Base-by-base conservation (phyloP, 1,140 invertebrate species). In the Ectropis grisescens region DNA sequence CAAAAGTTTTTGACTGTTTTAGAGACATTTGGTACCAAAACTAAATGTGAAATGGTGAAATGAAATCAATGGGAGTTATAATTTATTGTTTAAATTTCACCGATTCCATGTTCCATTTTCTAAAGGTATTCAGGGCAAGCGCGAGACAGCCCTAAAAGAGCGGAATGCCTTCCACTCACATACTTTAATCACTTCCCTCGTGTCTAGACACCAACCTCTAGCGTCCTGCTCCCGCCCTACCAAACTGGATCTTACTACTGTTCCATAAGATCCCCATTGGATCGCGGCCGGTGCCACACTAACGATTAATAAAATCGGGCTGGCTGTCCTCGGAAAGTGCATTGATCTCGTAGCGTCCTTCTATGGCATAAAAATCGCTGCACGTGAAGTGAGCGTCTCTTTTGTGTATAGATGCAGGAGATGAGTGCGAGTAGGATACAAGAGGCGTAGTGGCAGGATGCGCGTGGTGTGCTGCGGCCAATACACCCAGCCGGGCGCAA, bases 311-410 rank as follows among this genome's bases (percentile, higher is more conserved):
- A 75, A 76, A 74, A 76, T 66, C 62, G 54, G 60, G 64, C 61
- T 61, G 57, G 52, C 64, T 72, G 68, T 75, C 68, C 71, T 76
- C 66, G 64, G 56, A 69, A 76, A 76, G 75, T 76, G 75, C 75
- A 80, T 80, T 80, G 75, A 80, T 80, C 75, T 76, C 67, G 35
- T 42, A 57, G 55, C 74, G 71, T 76, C 75, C 75, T 80, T 80
- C 70, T 76, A 56, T 58, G 52, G 66, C 62, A 71, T 66, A 76
- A 80, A 75, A 76, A 80, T 76, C 65, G 70, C 58, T 72, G 66
- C 68, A 72, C 60, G 66, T 68, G 61, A 76, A 65, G 56, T 50
- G 30, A 41, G 42, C 54, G 44, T 78, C 75, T 58, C 65, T 68
- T 61, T 80, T 58, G 37, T 37, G 32, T 47, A 31, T 31, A 38